Evolutionary conservation across 2,797 vertebrate species (phyloP).

Genomic region (Sternarchorhynchus goeldii): DNA sequence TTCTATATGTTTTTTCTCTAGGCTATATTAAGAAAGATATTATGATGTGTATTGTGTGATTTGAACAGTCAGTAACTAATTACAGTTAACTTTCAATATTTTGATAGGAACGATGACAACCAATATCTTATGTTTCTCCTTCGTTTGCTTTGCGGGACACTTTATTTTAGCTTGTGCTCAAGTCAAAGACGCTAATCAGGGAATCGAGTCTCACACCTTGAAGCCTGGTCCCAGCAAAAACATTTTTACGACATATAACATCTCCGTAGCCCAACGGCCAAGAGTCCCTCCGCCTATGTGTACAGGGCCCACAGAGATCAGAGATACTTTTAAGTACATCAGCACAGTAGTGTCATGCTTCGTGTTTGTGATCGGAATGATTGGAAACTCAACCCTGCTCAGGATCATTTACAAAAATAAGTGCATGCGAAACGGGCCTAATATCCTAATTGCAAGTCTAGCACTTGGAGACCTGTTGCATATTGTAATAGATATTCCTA

Average conservation of each 20-base stretch:
- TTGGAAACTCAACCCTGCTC: slow-evolving; percentile 92
- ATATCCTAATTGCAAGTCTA: slow-evolving; percentile 93
- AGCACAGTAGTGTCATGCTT: slow-evolving; percentile 91
- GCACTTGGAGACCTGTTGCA: slow-evolving; percentile 94
- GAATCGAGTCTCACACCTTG: slow-evolving; percentile 54
- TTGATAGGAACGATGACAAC: neutral
- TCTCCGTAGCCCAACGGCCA: slow-evolving; percentile 61
- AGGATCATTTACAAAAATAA: slow-evolving; percentile 98
- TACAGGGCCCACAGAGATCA: slow-evolving; percentile 79
- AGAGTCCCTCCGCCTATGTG: slow-evolving; percentile 79
- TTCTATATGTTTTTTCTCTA: neutral
- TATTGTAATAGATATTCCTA: slow-evolving; percentile 91
- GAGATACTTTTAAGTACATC: slow-evolving; percentile 92
- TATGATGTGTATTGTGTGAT: too few relatives aligned
- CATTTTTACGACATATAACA: slow-evolving; percentile 63
- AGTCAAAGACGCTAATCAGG: slow-evolving; percentile 20
- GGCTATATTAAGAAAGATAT: too few relatives aligned
- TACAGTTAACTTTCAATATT: neutral
- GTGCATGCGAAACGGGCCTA: slow-evolving; percentile 95
- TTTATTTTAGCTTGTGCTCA: slow-evolving; percentile 44
- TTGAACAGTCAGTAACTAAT: too few relatives aligned
- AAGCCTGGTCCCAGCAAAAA: slow-evolving; percentile 62
- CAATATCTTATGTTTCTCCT: neutral
- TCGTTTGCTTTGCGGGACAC: slow-evolving; percentile 30
- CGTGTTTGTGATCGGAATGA: slow-evolving; percentile 92